These are phyloP conservation scores for Leptinotarsa defecta DNA, from an alignment of 1,140 invertebrate species.

Conservation along the genomic window DNA sequence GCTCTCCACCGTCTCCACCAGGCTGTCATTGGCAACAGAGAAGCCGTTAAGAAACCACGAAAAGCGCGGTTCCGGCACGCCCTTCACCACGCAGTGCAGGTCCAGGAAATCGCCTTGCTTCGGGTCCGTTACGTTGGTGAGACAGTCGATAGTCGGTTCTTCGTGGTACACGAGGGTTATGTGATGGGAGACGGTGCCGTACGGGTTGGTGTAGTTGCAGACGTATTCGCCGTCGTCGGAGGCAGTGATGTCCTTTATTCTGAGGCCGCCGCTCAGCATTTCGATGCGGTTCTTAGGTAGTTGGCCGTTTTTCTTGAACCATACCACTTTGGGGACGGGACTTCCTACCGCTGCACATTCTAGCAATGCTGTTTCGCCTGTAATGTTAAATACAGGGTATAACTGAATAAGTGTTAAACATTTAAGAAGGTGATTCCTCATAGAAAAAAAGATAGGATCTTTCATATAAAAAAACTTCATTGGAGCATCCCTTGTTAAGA, in stretches of 20 bases:
- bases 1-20: constrained; percentile 58
- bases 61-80: constrained; percentile 70
- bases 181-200: constrained; percentile 56
- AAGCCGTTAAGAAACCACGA: constrained; percentile 87
- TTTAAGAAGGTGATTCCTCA: no score
- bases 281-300: constrained; percentile 55
- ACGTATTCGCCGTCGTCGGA: constrained; percentile 73
- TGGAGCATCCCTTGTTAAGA: no score
- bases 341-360: constrained; percentile 68
- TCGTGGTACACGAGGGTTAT: constrained; percentile 63
- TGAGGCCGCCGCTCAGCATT: constrained; percentile 64
- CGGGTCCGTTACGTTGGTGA: constrained; percentile 63
- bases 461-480: no score
- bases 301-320: constrained; percentile 61
- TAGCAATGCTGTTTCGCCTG: constrained; percentile 65
- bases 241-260: constrained; percentile 64
- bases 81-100: constrained; percentile 69
- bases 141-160: constrained; percentile 64
- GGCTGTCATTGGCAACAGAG: constrained; percentile 62
- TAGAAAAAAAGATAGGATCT: no score
- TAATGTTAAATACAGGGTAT: constrained; percentile 37
- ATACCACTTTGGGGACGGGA: constrained; percentile 63
- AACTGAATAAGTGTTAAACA: no score
- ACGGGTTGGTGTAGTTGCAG: constrained; percentile 64
- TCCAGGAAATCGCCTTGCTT: constrained; percentile 69